Percentiles rank a stretch among this genome's conserved stretches.
phyloP scores from a whole-genome alignment of 2,797 vertebrate genomes.

The Scolopax bukidnonensis region DNA sequence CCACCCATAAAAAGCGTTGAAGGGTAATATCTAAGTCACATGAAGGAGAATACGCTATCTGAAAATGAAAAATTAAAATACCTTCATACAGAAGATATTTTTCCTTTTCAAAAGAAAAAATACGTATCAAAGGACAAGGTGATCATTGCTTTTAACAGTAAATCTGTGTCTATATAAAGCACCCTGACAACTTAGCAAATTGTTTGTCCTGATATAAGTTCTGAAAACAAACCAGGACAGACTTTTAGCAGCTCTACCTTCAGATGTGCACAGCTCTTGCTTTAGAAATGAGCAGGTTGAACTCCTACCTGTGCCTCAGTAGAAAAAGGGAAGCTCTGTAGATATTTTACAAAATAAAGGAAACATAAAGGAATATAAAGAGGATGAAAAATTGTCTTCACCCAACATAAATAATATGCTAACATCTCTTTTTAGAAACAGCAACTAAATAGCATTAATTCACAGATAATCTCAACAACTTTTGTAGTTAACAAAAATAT shows the following conservation, averaged over 20 bases:
- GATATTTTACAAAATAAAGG: not conserved
- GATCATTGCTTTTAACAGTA: not conserved
- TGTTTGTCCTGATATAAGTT: not conserved
- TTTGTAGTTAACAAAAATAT: not conserved
- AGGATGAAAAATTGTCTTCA: not conserved
- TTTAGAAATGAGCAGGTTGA: not conserved
- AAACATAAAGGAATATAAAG: not conserved
- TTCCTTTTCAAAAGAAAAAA: not conserved
- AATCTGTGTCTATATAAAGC: not conserved
- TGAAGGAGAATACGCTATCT: not conserved
- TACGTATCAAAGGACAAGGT: not conserved
- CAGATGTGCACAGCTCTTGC: accelerated
- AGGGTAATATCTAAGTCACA: not conserved
- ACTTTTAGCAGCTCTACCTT: not conserved
- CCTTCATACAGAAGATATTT: not conserved
- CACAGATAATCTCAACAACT: not conserved
- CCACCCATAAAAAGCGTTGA: not conserved
- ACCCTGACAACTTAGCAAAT: not conserved
- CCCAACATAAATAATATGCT: not conserved
- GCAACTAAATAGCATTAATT: not conserved
- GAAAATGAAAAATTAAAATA: not conserved
- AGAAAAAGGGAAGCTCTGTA: not conserved
- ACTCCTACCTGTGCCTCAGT: not conserved
- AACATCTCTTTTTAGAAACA: not conserved
- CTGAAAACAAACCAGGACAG: not conserved